Evolutionary conservation across 2,888 invertebrate genomes (phyloP), one percentile per base, ranked within the genome.

Genomic region (Fissipunctia ypsillon): DNA sequence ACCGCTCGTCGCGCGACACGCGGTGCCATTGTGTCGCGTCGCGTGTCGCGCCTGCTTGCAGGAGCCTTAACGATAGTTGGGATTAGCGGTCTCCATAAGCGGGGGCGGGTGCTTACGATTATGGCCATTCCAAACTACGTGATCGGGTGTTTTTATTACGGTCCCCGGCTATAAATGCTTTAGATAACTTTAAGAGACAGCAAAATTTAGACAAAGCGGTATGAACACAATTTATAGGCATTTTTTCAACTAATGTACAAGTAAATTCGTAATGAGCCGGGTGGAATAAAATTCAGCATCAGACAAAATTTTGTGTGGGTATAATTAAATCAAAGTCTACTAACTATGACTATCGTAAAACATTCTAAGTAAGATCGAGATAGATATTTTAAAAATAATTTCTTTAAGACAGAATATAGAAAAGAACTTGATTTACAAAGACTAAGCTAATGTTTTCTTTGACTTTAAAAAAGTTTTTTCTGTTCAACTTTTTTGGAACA

Each of bases 71-170:
- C 78, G 74, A 87, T 85, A 83, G 84, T 84, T 83, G 43, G 81
- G 84, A 85, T 86, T 86, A 86, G 76, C 74, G 81, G 82, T 71
- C 73, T 69, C 73, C 50, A 72, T 38, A 59, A 69, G 63, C 78
- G 81, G 76, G 59, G 68, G 31, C 31, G 63, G 54, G 4, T 79
- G 72, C 73, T 85, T 69, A 74, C 84, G 84, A 88, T 88, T 90
- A 89, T 83, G 80, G 85, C 84, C 85, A 85, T 88, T 88, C 69
- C 85, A 73, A 80, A 85, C 82, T 89, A 92, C 92, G 93, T 92
- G 93, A 91, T 89, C 85, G 81, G 84, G 77, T 73, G 85, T 81
- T 88, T 90, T 91, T 91, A 91, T 90, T 90, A 86, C 87, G 81
- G 83, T 87, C 81, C 84, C 81, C 73, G 41, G 76, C 78, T 79